phyloP scores from a whole-genome alignment of 1,140 invertebrate genomes.

The Neodiprion pinetum region DNA sequence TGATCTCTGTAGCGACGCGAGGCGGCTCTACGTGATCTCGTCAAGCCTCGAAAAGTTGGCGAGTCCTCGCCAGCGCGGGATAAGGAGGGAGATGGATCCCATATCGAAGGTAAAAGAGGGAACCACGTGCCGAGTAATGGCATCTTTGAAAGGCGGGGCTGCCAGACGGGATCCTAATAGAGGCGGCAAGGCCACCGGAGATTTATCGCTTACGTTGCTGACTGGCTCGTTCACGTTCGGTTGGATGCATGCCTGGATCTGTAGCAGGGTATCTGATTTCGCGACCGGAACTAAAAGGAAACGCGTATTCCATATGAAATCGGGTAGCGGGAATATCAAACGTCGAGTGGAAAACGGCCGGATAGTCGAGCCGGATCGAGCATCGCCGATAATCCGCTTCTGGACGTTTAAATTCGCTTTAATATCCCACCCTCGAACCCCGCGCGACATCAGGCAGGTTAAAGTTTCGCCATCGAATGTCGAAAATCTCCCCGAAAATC shows the following conservation, averaged over 20 bases:
- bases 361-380: too few species aligned
- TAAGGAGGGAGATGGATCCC: not conserved
- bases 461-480: too few species aligned
- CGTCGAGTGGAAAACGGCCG: not conserved
- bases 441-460: too few species aligned
- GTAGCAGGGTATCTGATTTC: not conserved
- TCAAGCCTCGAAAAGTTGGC: not conserved
- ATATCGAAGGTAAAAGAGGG: not conserved
- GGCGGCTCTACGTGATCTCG: not conserved
- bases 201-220: not conserved
- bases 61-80: not conserved
- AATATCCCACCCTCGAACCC: not conserved
- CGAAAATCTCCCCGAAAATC: too few species aligned
- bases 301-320: too few species aligned
- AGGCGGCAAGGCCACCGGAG: not conserved
- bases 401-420: not conserved
- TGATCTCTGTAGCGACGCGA: not conserved
- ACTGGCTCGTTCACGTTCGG: not conserved
- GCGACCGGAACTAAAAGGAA: not conserved
- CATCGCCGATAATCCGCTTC: not conserved
- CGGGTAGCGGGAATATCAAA: not conserved
- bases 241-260: too few species aligned
- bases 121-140: constrained; percentile 2
- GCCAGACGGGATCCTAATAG: not conserved
- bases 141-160: not conserved